Conservation (phyloP, 2,888 invertebrate species). For the Stictocephala bisonia region DNA sequence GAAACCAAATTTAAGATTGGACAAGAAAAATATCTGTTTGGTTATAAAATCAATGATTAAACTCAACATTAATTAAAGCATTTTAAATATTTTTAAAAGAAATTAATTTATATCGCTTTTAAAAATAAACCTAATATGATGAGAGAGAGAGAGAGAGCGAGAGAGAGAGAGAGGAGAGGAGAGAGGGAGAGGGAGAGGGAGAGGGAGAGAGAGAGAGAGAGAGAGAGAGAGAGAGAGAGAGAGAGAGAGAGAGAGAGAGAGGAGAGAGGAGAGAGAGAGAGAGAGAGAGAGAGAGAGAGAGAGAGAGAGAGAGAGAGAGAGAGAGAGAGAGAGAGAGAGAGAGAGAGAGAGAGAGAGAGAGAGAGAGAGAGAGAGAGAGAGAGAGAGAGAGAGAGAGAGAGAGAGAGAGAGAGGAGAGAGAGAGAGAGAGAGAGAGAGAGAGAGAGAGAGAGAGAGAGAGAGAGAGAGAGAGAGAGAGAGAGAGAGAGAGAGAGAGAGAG, state of each 20-base stretch:
- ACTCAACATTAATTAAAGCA: too few relatives aligned
- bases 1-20: too few relatives aligned
- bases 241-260: background rate
- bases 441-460: background rate
- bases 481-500: constrained; percentile 21
- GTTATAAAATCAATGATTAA: too few relatives aligned
- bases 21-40: too few relatives aligned
- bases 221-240: background rate
- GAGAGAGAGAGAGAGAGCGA: too few relatives aligned
- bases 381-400: background rate
- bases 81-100: too few relatives aligned
- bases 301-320: constrained; percentile 36
- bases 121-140: too few relatives aligned
- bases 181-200: background rate
- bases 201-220: background rate
- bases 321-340: constrained; percentile 20
- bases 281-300: background rate
- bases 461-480: constrained; percentile 1
- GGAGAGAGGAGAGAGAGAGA: background rate
- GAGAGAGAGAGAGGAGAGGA: too few relatives aligned
- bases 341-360: constrained; percentile 11
- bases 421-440: background rate
- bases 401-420: background rate
- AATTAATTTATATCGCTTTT: too few relatives aligned
- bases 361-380: constrained; percentile 2